Conservation (phyloP, 2,113 vertebrate species). For the Cynopterus brachyotis region DNA sequence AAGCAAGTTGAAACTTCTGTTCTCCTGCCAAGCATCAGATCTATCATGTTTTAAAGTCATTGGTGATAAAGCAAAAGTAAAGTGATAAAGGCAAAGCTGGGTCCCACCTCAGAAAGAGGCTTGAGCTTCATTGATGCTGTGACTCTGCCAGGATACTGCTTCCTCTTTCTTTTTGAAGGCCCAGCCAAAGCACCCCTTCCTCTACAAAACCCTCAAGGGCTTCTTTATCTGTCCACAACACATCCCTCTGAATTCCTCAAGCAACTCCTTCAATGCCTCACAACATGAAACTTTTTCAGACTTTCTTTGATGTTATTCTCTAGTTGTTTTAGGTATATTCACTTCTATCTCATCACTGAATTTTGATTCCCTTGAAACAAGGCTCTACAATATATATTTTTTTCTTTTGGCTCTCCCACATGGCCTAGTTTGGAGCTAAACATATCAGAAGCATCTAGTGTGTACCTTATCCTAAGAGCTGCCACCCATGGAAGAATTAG, state of each 20-base stretch:
- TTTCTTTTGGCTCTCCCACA: neutral
- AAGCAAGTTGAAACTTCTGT: neutral
- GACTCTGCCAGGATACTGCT: neutral
- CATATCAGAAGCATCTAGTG: neutral
- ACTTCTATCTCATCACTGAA: neutral
- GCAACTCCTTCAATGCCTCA: neutral
- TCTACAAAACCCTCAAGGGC: neutral
- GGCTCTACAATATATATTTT: neutral
- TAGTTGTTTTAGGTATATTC: neutral
- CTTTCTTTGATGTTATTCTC: neutral
- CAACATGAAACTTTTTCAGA: neutral
- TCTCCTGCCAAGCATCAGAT: neutral
- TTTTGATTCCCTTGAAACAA: neutral
- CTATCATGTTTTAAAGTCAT: neutral
- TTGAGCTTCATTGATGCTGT: neutral
- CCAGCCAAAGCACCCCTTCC: neutral
- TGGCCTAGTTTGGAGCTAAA: neutral
- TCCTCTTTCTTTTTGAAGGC: neutral
- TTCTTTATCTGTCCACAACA: neutral
- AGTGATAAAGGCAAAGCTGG: neutral
- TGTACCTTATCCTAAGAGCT: neutral
- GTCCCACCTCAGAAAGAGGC: neutral
- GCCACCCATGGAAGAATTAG: neutral
- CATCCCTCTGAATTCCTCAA: neutral
- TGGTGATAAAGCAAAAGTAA: neutral